Conservation (phyloP, 2,888 invertebrate genomes). For the Oxystoma pomonae region DNA sequence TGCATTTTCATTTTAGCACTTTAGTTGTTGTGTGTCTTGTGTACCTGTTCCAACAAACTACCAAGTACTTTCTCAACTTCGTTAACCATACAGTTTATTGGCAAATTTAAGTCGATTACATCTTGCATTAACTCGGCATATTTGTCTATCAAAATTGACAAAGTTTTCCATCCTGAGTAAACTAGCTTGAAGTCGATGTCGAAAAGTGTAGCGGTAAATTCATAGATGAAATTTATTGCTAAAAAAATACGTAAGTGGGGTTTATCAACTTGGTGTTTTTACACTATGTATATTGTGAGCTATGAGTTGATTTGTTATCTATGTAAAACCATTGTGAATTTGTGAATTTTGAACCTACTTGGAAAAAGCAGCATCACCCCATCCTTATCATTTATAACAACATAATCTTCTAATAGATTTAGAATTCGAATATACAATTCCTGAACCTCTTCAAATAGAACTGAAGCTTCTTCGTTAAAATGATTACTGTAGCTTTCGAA, state of each 20-base stretch:
- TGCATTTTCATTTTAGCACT: no score
- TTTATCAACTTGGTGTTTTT: no score
- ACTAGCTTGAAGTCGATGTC: neutral
- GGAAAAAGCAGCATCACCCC: neutral
- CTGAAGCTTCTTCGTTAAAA: neutral
- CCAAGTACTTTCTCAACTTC: neutral
- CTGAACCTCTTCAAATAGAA: neutral
- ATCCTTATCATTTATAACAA: neutral
- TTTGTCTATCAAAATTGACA: neutral
- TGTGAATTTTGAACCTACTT: conserved; percentile 1
- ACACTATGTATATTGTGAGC: no score
- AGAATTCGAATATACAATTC: neutral
- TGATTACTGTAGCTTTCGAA: neutral
- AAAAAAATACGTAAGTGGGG: no score
- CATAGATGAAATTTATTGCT: neutral
- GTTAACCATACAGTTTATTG: neutral
- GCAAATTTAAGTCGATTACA: neutral
- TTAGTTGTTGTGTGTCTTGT: no score
- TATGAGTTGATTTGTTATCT: no score
- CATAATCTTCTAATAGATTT: neutral
- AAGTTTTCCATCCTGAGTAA: neutral
- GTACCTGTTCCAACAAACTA: neutral
- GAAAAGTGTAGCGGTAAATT: neutral
- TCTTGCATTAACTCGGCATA: neutral
- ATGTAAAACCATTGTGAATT: no score